Evolutionary conservation across 2,113 vertebrate species (phyloP).

Genomic region (Canis aureus): DNA sequence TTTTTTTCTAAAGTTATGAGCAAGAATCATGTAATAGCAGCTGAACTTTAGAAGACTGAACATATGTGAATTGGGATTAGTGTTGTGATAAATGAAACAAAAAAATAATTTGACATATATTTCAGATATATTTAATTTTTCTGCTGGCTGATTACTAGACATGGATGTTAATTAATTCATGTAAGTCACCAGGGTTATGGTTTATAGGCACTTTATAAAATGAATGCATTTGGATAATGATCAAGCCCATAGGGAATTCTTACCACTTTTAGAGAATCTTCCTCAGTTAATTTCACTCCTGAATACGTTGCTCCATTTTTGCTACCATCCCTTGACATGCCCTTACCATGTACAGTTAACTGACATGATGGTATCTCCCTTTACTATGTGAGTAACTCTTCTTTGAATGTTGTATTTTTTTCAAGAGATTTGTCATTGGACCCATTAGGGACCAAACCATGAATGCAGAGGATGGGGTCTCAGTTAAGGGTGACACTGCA

Average conservation of each 20-base stretch:
- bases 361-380: background rate
- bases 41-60: conserved; percentile 55
- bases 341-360: background rate
- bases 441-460: background rate
- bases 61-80: conserved; percentile 47
- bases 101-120: conserved; percentile 61
- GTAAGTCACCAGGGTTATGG: conserved; percentile 13
- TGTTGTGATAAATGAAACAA: conserved; percentile 70
- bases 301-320: background rate
- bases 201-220: conserved; percentile 39
- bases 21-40: conserved; percentile 33
- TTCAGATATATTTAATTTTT: conserved; percentile 68
- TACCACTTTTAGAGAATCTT: conserved; percentile 9
- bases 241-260: conserved; percentile 1
- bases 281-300: background rate
- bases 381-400: background rate
- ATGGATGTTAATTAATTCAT: conserved; percentile 53
- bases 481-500: background rate
- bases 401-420: background rate
- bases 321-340: background rate
- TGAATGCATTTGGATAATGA: conserved; percentile 18
- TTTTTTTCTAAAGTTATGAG: conserved; percentile 6
- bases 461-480: background rate
- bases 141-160: conserved; percentile 48
- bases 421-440: background rate